Conservation (phyloP, 2,888 invertebrate genomes). For the Periphyllus acericola region DNA sequence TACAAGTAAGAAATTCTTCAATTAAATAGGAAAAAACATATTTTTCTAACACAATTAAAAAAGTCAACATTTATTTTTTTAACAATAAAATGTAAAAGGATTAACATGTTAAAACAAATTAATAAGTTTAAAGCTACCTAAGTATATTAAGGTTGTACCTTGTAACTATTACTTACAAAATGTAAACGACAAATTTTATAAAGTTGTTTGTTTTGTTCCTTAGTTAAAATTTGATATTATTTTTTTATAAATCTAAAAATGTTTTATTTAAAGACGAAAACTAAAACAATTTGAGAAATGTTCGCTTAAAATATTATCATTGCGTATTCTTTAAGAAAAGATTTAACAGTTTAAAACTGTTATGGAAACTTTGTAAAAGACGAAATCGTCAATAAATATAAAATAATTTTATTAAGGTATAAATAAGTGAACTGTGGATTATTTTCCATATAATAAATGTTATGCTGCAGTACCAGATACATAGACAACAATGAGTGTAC, state of each 20-base stretch:
- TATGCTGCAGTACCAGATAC: background rate
- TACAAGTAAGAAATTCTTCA: too few species aligned
- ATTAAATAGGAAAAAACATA: too few species aligned
- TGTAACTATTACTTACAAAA: too few species aligned
- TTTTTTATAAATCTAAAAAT: background rate
- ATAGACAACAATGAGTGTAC: background rate
- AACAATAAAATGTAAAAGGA: too few species aligned
- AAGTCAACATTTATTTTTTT: too few species aligned
- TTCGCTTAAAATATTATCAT: background rate
- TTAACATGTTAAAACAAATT: too few species aligned
- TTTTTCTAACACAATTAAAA: too few species aligned
- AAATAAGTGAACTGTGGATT: background rate
- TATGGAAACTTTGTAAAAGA: background rate
- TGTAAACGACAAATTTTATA: too few species aligned
- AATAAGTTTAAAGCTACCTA: too few species aligned
- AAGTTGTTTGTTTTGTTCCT: too few species aligned
- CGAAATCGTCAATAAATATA: conserved; percentile 1
- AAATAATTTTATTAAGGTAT: background rate
- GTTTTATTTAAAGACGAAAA: background rate
- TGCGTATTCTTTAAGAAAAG: background rate
- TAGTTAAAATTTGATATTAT: too few species aligned
- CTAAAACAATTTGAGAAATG: background rate
- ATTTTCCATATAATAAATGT: background rate
- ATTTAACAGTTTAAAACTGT: background rate
- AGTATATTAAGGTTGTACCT: too few species aligned